Base-by-base conservation (phyloP, 1,140 invertebrate species). In the Limonius californicus region DNA sequence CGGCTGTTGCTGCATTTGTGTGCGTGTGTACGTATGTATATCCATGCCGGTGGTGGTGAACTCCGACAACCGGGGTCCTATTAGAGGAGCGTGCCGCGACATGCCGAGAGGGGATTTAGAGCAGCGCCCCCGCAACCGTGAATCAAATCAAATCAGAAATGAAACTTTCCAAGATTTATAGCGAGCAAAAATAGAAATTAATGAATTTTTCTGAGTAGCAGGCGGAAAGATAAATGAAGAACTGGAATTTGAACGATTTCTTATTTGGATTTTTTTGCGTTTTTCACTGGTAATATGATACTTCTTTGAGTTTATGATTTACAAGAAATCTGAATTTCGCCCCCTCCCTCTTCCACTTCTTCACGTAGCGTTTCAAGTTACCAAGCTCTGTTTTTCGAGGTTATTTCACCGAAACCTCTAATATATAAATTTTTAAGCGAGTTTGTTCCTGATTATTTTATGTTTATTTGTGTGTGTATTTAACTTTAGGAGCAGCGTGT, bases 171-270 rank as follows among this genome's bases (percentile, higher is more conserved):
- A 58, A 62, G 64, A 65, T 62, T 61, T 57, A 61, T 62, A 54
- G 50, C 61, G 54, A 59, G 56, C 56, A 61, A 67, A 65, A 67
- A 67, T 67, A 67, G 62, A 67, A 67, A 67, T 67, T 67, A 67
- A 67, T 67, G 65, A 67, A 67, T 67, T 61, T 67, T 67, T 66
- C 60, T 60, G 62, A 39, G n/a, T 9, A 39, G 35, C 53, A 45
- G 55, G 32, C 16, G 35, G 57, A 47, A 62, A 57, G 57, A 60
- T 39, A 66, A 66, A 63, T 63, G 55, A 59, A 59, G 57, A 57
- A 59, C 27, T 55, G 42, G 47, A 59, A 63, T 59, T 59, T 54
- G 35, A 55, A 63, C 53, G 62, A 42, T 27, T 63, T 59, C 57
- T 59, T 50, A 50, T 50, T 19, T 50, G 12, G 45, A 55, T 54